These are phyloP conservation scores for Eristalis intricaria DNA, from an alignment of 2,888 invertebrate genomes.

Conservation along the genomic window DNA sequence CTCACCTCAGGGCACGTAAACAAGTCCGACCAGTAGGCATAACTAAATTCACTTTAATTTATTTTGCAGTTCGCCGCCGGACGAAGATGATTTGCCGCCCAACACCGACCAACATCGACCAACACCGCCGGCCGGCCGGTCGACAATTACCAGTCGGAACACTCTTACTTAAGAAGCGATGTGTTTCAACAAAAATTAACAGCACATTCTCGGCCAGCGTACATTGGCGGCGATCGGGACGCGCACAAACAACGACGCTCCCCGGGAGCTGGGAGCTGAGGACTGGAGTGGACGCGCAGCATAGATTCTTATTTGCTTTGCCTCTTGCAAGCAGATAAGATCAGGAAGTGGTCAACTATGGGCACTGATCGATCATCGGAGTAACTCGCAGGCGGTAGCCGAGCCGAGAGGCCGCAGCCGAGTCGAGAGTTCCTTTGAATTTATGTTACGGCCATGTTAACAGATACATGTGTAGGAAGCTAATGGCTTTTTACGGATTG, in stretches of 20 bases:
- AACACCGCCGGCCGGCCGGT: background rate
- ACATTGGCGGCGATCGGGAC: slow-evolving; percentile 9
- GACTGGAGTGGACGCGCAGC: background rate
- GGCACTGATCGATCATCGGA: slow-evolving; percentile 28
- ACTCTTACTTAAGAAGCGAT: slow-evolving; percentile 18
- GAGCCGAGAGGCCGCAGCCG: too few species aligned
- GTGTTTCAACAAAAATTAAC: slow-evolving; percentile 43
- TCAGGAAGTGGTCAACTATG: slow-evolving; percentile 9
- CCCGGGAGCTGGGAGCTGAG: slow-evolving; percentile 33
- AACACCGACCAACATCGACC: background rate
- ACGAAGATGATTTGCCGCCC: background rate
- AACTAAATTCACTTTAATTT: background rate
- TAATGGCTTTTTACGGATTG: slow-evolving; percentile 3
- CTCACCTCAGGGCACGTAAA: background rate
- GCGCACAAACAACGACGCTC: background rate
- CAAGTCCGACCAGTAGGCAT: slow-evolving; percentile 1
- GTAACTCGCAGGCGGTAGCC: slow-evolving; percentile 14
- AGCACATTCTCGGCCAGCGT: slow-evolving; percentile 15
- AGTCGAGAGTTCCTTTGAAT: background rate
- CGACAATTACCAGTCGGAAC: background rate
- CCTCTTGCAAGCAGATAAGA: slow-evolving; percentile 18
- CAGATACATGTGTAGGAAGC: background rate
- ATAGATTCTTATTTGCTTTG: slow-evolving; percentile 16
- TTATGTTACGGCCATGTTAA: slow-evolving; percentile 10
- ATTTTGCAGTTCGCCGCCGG: background rate